Evolutionary conservation across 2,888 invertebrate genomes (phyloP).

Genomic region (Hydrotaea cyrtoneurina): DNA sequence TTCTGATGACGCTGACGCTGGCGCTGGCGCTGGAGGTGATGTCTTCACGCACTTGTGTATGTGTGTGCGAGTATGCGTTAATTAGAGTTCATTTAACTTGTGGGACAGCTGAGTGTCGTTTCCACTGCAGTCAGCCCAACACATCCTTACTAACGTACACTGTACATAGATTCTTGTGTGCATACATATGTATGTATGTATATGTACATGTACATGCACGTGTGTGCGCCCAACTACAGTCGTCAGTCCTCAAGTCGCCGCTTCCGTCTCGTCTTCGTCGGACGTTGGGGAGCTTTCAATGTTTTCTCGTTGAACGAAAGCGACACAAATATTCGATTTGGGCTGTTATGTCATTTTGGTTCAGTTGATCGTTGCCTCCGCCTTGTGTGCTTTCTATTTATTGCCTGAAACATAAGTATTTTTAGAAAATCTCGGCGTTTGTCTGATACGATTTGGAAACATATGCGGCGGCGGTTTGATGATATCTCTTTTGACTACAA

Average conservation of each 20-base stretch:
- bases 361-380: not conserved
- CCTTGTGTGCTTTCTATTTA: slow-evolving; percentile 12
- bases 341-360: slow-evolving; percentile 24
- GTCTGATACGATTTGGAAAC: not conserved
- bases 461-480: slow-evolving; percentile 12
- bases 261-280: not conserved
- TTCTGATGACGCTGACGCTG: not conserved
- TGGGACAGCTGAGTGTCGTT: slow-evolving; percentile 46
- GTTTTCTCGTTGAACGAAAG: not conserved
- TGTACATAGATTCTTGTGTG: no score
- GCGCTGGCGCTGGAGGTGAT: no score
- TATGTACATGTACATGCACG: not conserved
- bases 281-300: not conserved
- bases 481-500: not conserved
- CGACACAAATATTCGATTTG: slow-evolving; percentile 9
- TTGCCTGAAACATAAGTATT: slow-evolving; percentile 17
- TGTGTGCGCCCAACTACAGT: not conserved
- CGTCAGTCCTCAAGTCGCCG: not conserved
- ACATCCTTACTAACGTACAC: not conserved
- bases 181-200: not conserved
- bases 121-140: slow-evolving; percentile 23
- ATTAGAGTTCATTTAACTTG: slow-evolving; percentile 66
- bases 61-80: slow-evolving; percentile 32
- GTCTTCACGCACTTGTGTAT: not conserved
- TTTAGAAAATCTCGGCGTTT: slow-evolving; percentile 28